Evolutionary conservation across 2,888 invertebrate genomes (phyloP).

Genomic region (Oligia strigilis): DNA sequence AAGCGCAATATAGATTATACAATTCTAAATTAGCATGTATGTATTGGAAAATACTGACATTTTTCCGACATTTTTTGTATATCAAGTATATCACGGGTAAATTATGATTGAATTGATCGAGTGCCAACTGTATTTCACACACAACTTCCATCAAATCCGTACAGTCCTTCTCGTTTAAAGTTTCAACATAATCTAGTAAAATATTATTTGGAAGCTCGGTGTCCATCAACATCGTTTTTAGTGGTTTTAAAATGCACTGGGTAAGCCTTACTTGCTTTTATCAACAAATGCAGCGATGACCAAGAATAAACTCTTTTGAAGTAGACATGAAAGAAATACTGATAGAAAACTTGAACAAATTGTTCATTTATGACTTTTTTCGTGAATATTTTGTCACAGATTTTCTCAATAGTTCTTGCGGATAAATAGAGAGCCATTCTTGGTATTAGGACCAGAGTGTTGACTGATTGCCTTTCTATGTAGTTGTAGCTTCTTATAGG

Average conservation of each 20-base stretch:
- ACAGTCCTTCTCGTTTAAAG: conserved; percentile 21
- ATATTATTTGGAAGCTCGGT: conserved; percentile 25
- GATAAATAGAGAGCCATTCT: too few relatives aligned
- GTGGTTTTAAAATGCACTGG: conserved; percentile 25
- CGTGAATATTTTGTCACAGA: conserved; percentile 37
- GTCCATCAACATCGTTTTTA: conserved; percentile 17
- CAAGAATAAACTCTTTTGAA: conserved; percentile 44
- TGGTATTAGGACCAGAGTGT: too few relatives aligned
- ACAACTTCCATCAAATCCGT: conserved; percentile 29
- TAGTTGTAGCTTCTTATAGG: too few relatives aligned
- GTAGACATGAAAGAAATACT: conserved; percentile 37
- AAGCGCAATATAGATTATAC: conserved; percentile 9
- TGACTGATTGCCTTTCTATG: too few relatives aligned
- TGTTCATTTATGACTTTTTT: conserved; percentile 19
- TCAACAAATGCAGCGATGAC: conserved; percentile 46
- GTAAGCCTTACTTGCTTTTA: conserved; percentile 52
- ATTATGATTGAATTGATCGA: conserved; percentile 29
- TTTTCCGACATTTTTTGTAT: conserved; percentile 38
- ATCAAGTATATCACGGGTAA: conserved; percentile 28
- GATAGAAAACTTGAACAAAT: conserved; percentile 42
- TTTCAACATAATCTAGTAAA: conserved; percentile 45
- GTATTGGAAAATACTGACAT: conserved; percentile 18
- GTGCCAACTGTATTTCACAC: background rate
- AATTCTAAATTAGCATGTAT: conserved; percentile 22
- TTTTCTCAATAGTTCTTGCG: conserved; percentile 25